Conservation (phyloP, 2,113 vertebrate genomes). For the Amblyornis subalaris region DNA sequence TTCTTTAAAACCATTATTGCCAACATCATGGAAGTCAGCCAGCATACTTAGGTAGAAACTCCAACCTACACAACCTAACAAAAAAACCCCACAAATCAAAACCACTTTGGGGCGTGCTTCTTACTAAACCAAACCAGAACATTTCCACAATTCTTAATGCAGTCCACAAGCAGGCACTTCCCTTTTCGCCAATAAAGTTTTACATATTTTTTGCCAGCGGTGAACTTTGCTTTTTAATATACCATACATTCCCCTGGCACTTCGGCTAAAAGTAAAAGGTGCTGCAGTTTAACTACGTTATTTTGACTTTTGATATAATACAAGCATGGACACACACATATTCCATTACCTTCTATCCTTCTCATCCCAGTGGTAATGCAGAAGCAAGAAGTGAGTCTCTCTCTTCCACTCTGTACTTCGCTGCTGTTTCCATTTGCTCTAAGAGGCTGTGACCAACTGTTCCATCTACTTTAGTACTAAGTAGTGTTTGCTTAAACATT, state of each 20-base stretch:
- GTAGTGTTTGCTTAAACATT: background rate
- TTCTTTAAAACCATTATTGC: background rate
- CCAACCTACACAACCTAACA: background rate
- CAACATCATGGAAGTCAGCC: background rate
- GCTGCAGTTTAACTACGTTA: background rate
- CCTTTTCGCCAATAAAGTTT: background rate
- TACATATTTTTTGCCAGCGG: background rate
- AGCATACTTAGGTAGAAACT: background rate
- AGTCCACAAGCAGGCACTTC: background rate
- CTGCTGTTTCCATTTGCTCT: background rate
- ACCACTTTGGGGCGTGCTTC: background rate
- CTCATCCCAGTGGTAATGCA: background rate
- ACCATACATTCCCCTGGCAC: background rate
- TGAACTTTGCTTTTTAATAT: background rate
- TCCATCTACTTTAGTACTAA: background rate
- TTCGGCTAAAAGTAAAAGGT: background rate
- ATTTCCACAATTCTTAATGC: background rate
- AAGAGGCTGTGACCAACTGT: background rate
- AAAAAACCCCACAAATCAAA: background rate
- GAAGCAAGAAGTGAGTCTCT: background rate
- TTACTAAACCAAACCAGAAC: background rate
- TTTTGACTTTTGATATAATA: fast-evolving
- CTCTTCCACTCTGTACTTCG: background rate
- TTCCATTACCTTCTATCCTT: background rate
- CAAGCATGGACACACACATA: background rate